Evolutionary conservation across 2,888 invertebrate genomes (phyloP), one percentile per base, ranked within the genome.

Genomic region (Epicampocera succincta): DNA sequence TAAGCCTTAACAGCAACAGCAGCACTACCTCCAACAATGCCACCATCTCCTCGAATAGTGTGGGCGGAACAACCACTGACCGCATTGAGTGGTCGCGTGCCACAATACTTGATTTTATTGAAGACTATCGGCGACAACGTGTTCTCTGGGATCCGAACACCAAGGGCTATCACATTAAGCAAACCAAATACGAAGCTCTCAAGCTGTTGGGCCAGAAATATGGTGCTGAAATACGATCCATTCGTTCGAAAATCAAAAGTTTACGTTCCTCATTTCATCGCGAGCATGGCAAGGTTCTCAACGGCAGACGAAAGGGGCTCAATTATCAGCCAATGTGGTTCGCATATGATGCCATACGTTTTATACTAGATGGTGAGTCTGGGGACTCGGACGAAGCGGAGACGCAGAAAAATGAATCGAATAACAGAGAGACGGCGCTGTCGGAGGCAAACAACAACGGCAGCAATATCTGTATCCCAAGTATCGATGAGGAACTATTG

Each of bases 291-390:
- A 90, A 90, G 86, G 90, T 90, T 84, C 85, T 90, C 44, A 90
- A 86, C 72, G 89, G 90, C 38, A 87, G 89, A 83, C 87, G 84
- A 65, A 89, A 89, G 58, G 90, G 90, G 29, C 86, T 90, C 3
- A 87, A 86, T 81, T 90, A 90, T 86, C 90, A 90, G 84, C 90
- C 90, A 83, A 90, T 90, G 90, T 90, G 90, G 90, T 90, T 90
- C 85, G 90, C 90, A 85, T 90, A 90, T 83, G 90, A 90, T 85
- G 89, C 90, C 80, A 90, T 90, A 84, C 88, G 90, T 8, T 90
- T 90, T 66, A 90, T 90, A 80, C 81, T 90, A 25, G 90, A 90
- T 46, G 90, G 89, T 3, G 90, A 90, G 61, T 85, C 82, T 15
- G 89, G 60, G 83, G 87, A 82, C 74, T 58, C 63, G 68, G 84